Percentiles rank a stretch among this genome's conserved stretches.
Evolutionary conservation across 53 echinoderm and acorn worm species (phyloP).

Genomic region (Temnopleurus reevesii): DNA sequence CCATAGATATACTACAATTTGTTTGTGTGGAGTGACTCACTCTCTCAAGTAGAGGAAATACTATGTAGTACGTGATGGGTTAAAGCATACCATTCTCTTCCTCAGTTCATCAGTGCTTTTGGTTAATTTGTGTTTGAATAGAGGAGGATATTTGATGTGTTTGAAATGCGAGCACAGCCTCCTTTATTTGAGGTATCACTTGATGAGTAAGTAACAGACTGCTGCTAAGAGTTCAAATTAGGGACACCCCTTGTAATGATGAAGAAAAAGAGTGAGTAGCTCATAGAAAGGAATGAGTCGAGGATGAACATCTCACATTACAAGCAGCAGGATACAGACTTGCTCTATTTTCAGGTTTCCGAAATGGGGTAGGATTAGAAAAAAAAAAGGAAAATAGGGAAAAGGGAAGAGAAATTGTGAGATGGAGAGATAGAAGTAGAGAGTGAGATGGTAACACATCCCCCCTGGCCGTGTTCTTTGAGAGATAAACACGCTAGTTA

Average conservation of each 20-base stretch:
- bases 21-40: not conserved
- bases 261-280: not conserved
- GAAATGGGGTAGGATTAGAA: slow-evolving; percentile 1
- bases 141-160: not conserved
- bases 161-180: not conserved
- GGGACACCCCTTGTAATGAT: not conserved
- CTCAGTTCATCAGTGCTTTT: not conserved
- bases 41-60: not conserved
- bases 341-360: not conserved
- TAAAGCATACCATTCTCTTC: not conserved
- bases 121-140: not conserved
- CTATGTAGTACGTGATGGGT: not conserved
- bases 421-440: not conserved
- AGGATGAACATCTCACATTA: slow-evolving; percentile 36
- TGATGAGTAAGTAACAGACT: not conserved
- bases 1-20: too few species aligned
- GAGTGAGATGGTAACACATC: slow-evolving; percentile 25
- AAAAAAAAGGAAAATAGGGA: not conserved
- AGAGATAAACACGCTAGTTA: slow-evolving; percentile 50
- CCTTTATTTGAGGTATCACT: slow-evolving; percentile 7
- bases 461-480: slow-evolving; percentile 55
- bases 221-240: not conserved
- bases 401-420: not conserved
- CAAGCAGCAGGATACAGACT: slow-evolving; percentile 8
- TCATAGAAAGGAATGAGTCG: not conserved